Evolutionary conservation across 1,140 invertebrate genomes (phyloP), one percentile per base, ranked within the genome.

Genomic region (Bombus pascuorum): DNA sequence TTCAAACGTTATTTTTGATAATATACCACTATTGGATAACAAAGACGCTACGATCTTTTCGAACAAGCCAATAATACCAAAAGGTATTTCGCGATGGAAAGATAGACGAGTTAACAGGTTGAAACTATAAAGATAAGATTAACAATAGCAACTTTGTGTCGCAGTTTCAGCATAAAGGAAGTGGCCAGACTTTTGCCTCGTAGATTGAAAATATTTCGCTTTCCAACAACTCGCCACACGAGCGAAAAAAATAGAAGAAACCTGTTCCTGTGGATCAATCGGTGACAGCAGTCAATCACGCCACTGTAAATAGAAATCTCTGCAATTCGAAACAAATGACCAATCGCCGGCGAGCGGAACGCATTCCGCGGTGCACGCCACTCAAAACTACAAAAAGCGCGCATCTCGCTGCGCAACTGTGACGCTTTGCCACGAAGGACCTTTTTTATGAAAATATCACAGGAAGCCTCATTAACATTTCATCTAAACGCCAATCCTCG

Each of bases 231-330:
- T 47, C 32, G 2, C 2, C 28, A 39, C 32, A 44, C 42, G 32
- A 66, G 15, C n/a, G 59, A 32, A 37, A n/a, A 18, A 28, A 39
- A 65, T 39, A 22, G 25, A 79, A 79, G 62, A 68, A 25, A 79
- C 10, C 62, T 12, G 32, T 37, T 4, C 2, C 15, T 62, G 47
- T 22, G 59, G 28, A 65, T 66, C 32, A 83, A 68, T 83, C 81
- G 34, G 68, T 68, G 65, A 18, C 62, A 22, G 47, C 73, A 77
- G 62, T 77, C 59, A 57, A 77, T 83, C 73, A 12, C 42, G 59
- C 15, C 44, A 42, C 18, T 68, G 42, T 77, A 77, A 83, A 83
- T 53, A 83, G 81, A 83, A 83, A 83, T 66, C 62, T 42, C 1
- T 66, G 59, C 62, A 28, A 32, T 44, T 47, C 39, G 72, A 39